Evolutionary conservation across 1,140 invertebrate species (phyloP), one percentile per base, ranked within the genome.

Genomic region (Aphelinus atriplicis): DNA sequence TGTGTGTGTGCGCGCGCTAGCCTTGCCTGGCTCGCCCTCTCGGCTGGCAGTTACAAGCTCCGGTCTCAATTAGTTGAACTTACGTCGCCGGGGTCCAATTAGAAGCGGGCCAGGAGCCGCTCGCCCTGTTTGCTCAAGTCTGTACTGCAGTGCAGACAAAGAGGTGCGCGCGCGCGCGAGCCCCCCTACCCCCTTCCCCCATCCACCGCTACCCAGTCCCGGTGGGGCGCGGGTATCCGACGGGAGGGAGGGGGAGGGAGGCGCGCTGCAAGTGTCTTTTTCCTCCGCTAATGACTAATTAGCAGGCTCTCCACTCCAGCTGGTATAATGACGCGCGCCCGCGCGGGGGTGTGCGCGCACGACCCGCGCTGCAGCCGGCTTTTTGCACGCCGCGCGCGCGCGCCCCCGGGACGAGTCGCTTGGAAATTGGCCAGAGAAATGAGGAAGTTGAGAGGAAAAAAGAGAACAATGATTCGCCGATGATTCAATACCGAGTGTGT

Each of bases 1-100:
- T 26, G 26, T 26, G 1, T 10, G 10, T 4, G 3, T 6, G 68
- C n/a, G 4, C 50, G 51, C 45, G 70, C 55, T 66, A 46, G 43
- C 63, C 61, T 9, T 57, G 5, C 43, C 3, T 53, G 48, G 26
- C 50, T 61, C 66, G 70, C 75, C 76, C 77, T 75, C 60, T 65
- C 75, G 26, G 45, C 68, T 77, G 84, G 79, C 82, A 83, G 83
- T 84, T 84, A 83, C 82, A 78, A 73, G 81, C 80, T 83, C 86
- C 83, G 86, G 86, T 88, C 86, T 88, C 87, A 88, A 88, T 88
- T 88, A 88, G 87, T 86, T 83, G 80, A 88, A 88, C 86, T 88
- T 87, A 87, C 82, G 83, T 88, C 86, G 85, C 86, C 84, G 82
- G 85, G 84, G 86, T 88, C 87, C 87, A 88, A 88, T 88, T 88